phyloP scores from a whole-genome alignment of 1,140 invertebrate genomes.

The Zaprionus nigranus region DNA sequence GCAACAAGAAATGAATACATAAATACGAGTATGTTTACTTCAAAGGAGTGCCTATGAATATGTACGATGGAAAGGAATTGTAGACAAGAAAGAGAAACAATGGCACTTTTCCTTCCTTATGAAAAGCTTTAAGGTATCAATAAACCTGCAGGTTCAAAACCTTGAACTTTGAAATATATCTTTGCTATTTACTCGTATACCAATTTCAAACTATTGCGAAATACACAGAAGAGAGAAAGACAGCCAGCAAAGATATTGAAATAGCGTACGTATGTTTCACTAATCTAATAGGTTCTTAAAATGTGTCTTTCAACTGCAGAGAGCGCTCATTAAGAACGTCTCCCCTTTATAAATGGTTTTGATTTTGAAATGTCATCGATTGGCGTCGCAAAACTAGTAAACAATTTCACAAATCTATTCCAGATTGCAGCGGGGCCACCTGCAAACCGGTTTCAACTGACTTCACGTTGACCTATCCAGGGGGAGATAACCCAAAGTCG shows the following conservation, averaged over 20 bases:
- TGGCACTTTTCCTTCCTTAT: no score
- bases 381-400: slow-evolving; percentile 38
- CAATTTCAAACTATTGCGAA: neutral
- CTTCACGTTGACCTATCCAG: slow-evolving; percentile 20
- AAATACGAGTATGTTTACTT: neutral
- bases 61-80: neutral
- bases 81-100: no score
- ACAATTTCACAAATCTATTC: slow-evolving; percentile 40
- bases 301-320: neutral
- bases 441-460: slow-evolving; percentile 35
- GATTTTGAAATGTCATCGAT: neutral
- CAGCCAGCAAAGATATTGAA: neutral
- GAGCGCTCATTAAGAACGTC: neutral
- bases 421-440: slow-evolving; percentile 24
- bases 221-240: neutral
- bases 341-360: neutral
- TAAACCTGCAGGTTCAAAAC: no score
- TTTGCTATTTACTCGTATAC: no score
- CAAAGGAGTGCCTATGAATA: slow-evolving; percentile 1
- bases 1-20: slow-evolving; percentile 6
- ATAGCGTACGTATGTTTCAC: no score
- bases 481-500: slow-evolving; percentile 36
- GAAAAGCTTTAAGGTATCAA: no score
- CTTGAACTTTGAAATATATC: no score
- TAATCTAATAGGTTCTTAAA: neutral